Evolutionary conservation across 2,113 vertebrate species (phyloP), one percentile per base, ranked within the genome.

Genomic region (Pardalotus punctatus): DNA sequence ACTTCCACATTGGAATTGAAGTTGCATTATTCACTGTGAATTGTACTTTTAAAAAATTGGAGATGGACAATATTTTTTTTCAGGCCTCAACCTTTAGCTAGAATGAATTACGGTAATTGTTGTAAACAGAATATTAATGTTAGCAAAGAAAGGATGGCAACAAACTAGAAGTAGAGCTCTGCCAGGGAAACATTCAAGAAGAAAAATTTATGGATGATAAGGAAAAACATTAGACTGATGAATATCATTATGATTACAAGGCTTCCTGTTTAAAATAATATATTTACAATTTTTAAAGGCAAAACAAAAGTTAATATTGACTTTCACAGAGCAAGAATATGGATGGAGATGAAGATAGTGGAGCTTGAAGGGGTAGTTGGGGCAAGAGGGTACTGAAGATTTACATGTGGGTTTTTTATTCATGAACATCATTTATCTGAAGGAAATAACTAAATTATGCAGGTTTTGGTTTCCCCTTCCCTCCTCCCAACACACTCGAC

Each of bases 101-200:
- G 67, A 67, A 38, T 82, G 60, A 96, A 69, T 96, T 97, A 97
- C 70, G 56, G 74, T 91, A 96, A 96, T 88, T 93, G 82, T 33
- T 83, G 31, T 90, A 97, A 93, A 65, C 60, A 96, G 36, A 77
- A 40, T n/a, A 85, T 86, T 95, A 94, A 91, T 81, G 28, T 57
- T 92, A 78, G 25, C 73, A 82, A 90, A 87, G 47, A 78, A 93
- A 93, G 90, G 36, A 86, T 86, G 12, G 13, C 31, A 81, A 66
- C 22, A 87, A 91, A 92, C 70, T 45, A 81, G 84, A 94, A 94
- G 23, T 60, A 38, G 45, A 91, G 19, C 77, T 43, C 69, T 64
- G 18, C 36, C 38, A 94, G 40, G 19, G 54, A 90, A 96, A 71
- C 2, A 21, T 88, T 27, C 18, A 80, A 51, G 45, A 57, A 81